These are phyloP conservation scores for Mantis religiosa DNA, from an alignment of 2,888 invertebrate species.

Conservation along the genomic window DNA sequence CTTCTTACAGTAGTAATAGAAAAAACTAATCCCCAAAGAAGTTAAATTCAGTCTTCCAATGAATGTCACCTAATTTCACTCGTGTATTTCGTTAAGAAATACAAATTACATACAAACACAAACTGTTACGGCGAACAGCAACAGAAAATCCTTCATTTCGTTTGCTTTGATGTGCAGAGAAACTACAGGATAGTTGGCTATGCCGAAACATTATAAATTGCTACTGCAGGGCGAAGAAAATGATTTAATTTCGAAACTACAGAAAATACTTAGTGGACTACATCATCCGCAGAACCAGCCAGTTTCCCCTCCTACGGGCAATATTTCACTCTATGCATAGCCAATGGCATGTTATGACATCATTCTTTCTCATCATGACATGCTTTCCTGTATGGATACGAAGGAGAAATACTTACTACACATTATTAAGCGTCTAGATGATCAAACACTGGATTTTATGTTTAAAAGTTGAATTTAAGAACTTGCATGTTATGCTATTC, in stretches of 20 bases:
- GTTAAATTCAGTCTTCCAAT: no score
- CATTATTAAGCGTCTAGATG: no score
- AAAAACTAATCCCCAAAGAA: no score
- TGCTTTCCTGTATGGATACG: not conserved
- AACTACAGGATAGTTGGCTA: not conserved
- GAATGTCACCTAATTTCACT: no score
- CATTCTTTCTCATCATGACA: not conserved
- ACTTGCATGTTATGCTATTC: no score
- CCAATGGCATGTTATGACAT: not conserved
- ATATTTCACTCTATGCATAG: not conserved
- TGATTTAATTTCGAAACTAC: not conserved
- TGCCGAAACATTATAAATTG: not conserved
- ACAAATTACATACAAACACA: no score
- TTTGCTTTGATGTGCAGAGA: not conserved
- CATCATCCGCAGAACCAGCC: not conserved
- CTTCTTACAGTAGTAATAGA: no score
- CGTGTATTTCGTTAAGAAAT: no score
- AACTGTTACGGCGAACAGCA: not conserved
- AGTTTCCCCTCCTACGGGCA: not conserved
- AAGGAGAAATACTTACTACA: not conserved
- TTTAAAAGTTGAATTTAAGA: no score
- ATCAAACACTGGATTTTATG: no score
- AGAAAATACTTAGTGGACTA: not conserved
- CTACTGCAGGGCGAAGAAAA: not conserved
- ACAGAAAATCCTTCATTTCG: not conserved